Evolutionary conservation across 2,888 invertebrate species (phyloP).

Genomic region (Disparrhopalites patrizii): DNA sequence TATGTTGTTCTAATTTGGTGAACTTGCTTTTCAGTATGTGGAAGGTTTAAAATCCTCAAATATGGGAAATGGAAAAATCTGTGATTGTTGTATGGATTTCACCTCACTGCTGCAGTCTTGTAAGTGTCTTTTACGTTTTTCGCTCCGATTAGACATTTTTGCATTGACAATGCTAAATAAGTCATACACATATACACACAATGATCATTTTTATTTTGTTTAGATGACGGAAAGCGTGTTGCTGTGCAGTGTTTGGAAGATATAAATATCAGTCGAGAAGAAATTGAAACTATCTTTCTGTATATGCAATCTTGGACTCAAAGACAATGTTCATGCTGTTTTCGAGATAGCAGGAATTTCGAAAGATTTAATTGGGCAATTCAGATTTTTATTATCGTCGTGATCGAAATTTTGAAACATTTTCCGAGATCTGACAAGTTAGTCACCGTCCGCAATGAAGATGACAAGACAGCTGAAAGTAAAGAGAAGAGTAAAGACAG

Average conservation of each 20-base stretch:
- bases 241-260: conserved; percentile 48
- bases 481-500: conserved; percentile 37
- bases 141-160: background rate
- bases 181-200: too few species aligned
- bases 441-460: conserved; percentile 42
- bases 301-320: conserved; percentile 88
- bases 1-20: background rate
- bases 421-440: conserved; percentile 57
- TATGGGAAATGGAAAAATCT: conserved; percentile 59
- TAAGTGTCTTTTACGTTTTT: conserved; percentile 56
- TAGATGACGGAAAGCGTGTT: conserved; percentile 44
- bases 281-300: conserved; percentile 75
- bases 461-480: conserved; percentile 44
- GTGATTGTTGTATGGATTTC: conserved; percentile 93
- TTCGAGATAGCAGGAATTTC: conserved; percentile 85
- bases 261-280: conserved; percentile 56
- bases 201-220: too few species aligned
- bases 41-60: background rate
- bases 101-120: conserved; percentile 82
- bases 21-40: background rate
- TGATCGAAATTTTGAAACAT: conserved; percentile 75
- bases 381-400: conserved; percentile 78
- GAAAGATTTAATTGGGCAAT: conserved; percentile 83
- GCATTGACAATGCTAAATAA: too few species aligned
- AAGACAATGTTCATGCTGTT: conserved; percentile 93